Evolutionary conservation across 2,888 invertebrate genomes (phyloP), one percentile per base, ranked within the genome.

Genomic region (Drosophila merina): DNA sequence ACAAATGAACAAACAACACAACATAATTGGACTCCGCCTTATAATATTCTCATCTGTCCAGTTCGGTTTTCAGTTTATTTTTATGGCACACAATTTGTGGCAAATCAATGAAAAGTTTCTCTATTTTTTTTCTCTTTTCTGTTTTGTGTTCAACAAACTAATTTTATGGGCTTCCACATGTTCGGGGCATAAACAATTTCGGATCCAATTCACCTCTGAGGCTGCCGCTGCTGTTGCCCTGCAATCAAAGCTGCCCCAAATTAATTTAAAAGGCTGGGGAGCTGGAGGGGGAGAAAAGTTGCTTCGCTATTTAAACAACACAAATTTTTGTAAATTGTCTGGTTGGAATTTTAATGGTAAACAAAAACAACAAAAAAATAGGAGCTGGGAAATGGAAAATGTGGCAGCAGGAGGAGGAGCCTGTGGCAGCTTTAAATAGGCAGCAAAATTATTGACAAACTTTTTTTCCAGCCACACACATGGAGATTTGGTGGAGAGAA

Each of bases 281-380:
- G 14, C 14, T 14, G 25, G 31, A n/a, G 70, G 31, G 68, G 58
- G 6, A 44, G 50, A 54, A 63, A 64, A 62, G 54, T 77, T 74
- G 54, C 45, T 66, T 54, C 75, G 85, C 79, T 85, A 78, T 81
- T 81, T 81, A 80, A 81, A 84, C 74, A 82, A 77, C 81, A 82
- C 79, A 82, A 79, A 85, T 76, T 84, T 82, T 66, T 81, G 76
- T 78, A 80, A 79, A 82, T 76, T 83, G 74, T 78, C 79, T 79
- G 83, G 67, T 74, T 74, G 77, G 84, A 86, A 84, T 84, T 86
- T 83, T 83, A 86, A 84, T 84, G 83, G 80, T 80, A 83, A 83
- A 84, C 79, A 74, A 54, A 83, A 83, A 84, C 79, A 74, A 54
- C 40, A 59, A 30, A 52, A 54, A 54, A 45, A 54, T 20, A 30